Evolutionary conservation across 1,140 invertebrate genomes (phyloP).

Genomic region (Drosophila aff.): DNA sequence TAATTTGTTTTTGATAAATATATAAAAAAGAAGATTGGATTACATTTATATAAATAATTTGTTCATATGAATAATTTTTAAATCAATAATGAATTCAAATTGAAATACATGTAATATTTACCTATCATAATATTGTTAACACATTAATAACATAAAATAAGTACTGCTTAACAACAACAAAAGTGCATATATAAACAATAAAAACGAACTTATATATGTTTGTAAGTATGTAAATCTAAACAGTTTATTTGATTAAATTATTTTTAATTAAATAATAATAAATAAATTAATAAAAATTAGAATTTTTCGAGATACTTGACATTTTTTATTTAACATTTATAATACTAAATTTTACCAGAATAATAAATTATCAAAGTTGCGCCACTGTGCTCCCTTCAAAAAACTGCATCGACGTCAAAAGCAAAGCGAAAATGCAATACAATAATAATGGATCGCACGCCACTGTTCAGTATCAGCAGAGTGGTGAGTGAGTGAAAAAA

Average conservation of each 20-base stretch:
- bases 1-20: neutral
- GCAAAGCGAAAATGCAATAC: conserved; percentile 15
- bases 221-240: neutral
- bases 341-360: neutral
- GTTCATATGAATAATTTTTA: neutral
- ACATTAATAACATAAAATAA: too few species aligned
- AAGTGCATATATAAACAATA: neutral
- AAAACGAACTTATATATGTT: neutral
- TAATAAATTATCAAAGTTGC: neutral
- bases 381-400: conserved; percentile 11
- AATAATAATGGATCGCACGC: conserved; percentile 19
- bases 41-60: neutral
- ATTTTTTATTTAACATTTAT: neutral
- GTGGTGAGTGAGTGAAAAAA: conserved; percentile 41
- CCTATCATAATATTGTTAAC: too few species aligned
- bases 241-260: neutral
- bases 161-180: too few species aligned
- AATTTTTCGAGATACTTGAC: neutral
- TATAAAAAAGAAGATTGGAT: too few species aligned
- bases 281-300: neutral
- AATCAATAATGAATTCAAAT: too few species aligned
- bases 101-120: too few species aligned
- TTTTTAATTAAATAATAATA: neutral
- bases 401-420: conserved; percentile 5
- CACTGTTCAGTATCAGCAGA: conserved; percentile 31